Evolutionary conservation across 2,113 vertebrate species (phyloP).

Genomic region (Litocranius walleri): DNA sequence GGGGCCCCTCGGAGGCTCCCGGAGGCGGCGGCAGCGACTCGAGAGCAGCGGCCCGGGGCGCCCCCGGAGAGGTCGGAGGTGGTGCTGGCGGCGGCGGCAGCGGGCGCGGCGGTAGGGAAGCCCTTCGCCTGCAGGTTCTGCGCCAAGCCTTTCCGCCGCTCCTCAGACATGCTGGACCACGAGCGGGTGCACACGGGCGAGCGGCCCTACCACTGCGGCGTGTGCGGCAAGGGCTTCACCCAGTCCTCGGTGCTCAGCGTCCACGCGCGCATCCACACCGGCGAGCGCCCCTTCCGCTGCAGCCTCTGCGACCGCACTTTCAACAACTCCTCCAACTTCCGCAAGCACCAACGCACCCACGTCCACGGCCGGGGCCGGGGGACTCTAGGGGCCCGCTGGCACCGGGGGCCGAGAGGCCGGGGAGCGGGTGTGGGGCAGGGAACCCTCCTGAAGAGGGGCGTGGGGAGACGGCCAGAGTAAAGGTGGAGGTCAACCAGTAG

Average conservation of each 20-base stretch:
- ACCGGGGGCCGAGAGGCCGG: not conserved
- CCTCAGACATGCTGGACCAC: constrained; percentile 75
- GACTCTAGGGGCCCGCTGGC: not conserved
- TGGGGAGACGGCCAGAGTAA: not conserved
- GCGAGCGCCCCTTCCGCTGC: constrained; percentile 76
- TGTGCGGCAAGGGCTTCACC: constrained; percentile 91
- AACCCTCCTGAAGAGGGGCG: not conserved
- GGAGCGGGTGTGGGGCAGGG: not conserved
- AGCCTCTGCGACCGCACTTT: constrained; percentile 68
- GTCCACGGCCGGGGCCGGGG: constrained; percentile 35
- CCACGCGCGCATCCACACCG: constrained; percentile 74
- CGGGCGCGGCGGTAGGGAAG: constrained; percentile 48
- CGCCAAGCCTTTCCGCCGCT: constrained; percentile 72
- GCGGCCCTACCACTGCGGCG: constrained; percentile 88
- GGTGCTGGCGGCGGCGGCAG: constrained; percentile 30
- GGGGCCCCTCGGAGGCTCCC: not conserved
- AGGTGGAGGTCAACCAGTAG: constrained; percentile 9
- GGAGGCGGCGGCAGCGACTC: not conserved
- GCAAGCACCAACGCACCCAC: constrained; percentile 77
- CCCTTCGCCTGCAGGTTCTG: constrained; percentile 77
- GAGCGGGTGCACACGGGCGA: constrained; percentile 88
- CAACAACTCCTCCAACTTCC: constrained; percentile 76
- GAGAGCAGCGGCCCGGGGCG: not conserved
- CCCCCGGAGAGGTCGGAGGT: constrained; percentile 24
- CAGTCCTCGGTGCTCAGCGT: constrained; percentile 75